These are phyloP conservation scores for Xyrauchen texanus DNA, from an alignment of 2,113 vertebrate species.

Conservation along the genomic window DNA sequence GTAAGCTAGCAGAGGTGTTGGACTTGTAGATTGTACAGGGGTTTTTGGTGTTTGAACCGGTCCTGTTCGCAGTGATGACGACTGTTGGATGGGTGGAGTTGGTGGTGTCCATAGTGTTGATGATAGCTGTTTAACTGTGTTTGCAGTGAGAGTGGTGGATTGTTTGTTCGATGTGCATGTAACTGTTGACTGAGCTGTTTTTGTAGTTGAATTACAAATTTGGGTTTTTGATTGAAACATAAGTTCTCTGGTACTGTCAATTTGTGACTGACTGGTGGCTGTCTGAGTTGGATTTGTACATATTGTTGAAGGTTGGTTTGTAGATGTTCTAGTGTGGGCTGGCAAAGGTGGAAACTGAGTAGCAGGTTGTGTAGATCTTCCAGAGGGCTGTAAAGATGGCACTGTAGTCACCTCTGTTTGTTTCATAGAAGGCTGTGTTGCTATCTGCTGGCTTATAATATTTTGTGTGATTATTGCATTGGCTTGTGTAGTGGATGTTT, in stretches of 20 bases:
- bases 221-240: conserved; percentile 6
- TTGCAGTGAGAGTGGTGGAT: conserved; percentile 17
- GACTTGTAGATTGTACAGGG: conserved; percentile 41
- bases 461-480: conserved; percentile 17
- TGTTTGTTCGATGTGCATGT: conserved; percentile 20
- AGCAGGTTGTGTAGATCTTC: neutral
- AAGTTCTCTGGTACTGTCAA: conserved; percentile 26
- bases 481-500: conserved; percentile 33
- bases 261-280: conserved; percentile 31
- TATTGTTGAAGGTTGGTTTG: conserved; percentile 17
- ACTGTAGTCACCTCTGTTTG: neutral
- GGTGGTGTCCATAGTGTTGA: conserved; percentile 34
- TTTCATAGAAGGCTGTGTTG: conserved; percentile 12
- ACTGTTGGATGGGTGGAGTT: conserved; percentile 27
- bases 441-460: conserved; percentile 19
- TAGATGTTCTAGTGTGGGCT: neutral
- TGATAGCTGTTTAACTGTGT: neutral
- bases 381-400: neutral
- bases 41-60: conserved; percentile 39
- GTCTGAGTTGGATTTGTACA: conserved; percentile 28
- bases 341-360: no score
- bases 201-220: conserved; percentile 9
- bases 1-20: neutral
- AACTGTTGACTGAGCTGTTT: conserved; percentile 27
- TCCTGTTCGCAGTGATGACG: conserved; percentile 26